Evolutionary conservation across 2,113 vertebrate genomes (phyloP).

Genomic region (Phocoena sinus): DNA sequence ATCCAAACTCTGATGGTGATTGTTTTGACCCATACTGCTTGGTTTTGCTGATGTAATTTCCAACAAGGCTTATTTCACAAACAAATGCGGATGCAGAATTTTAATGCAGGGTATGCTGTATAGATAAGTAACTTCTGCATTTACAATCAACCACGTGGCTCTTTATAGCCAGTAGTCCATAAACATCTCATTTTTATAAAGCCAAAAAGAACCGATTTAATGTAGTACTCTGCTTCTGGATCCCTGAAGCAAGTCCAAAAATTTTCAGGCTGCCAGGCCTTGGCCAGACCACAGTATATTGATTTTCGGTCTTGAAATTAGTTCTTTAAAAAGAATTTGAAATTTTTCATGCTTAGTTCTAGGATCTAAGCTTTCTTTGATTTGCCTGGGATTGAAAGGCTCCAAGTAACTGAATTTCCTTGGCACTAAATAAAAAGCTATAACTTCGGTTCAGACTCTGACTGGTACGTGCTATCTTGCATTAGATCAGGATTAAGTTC

Average conservation of each 20-base stretch:
- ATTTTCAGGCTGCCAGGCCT: background rate
- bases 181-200: background rate
- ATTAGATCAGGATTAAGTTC: background rate
- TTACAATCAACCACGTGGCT: background rate
- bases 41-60: conserved; percentile 18
- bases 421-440: background rate
- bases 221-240: background rate
- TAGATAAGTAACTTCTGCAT: conserved; percentile 11
- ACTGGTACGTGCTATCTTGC: background rate
- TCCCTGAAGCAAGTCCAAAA: background rate
- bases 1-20: background rate
- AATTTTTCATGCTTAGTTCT: background rate
- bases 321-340: background rate
- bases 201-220: background rate
- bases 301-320: conserved; percentile 6
- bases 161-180: background rate
- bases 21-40: background rate
- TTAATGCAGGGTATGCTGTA: background rate
- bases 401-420: background rate
- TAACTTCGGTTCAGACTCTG: background rate
- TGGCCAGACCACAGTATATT: background rate
- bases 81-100: conserved; percentile 13
- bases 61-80: conserved; percentile 17
- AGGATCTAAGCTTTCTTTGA: background rate
- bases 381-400: conserved; percentile 3